phyloP scores from a whole-genome alignment of 2,113 vertebrate genomes.

The Ariopsis seemanni region DNA sequence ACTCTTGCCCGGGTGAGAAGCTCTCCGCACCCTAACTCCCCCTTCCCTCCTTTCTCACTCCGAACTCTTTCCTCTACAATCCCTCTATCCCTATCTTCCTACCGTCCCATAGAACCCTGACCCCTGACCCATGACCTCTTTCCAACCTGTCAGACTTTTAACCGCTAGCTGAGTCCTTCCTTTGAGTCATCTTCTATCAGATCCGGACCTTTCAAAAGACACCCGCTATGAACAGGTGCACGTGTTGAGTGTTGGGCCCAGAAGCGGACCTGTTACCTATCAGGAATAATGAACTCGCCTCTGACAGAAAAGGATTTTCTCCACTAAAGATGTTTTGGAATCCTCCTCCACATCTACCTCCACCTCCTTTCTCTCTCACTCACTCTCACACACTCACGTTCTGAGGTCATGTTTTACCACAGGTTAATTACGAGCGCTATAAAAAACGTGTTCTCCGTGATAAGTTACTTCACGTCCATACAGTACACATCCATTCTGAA shows the following conservation, averaged over 20 bases:
- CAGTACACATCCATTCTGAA: slow-evolving; percentile 28
- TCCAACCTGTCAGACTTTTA: slow-evolving; percentile 63
- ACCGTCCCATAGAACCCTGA: background rate
- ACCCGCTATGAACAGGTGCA: slow-evolving; percentile 84
- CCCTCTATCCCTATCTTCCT: background rate
- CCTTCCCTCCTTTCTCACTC: slow-evolving; percentile 14
- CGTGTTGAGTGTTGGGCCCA: slow-evolving; percentile 61
- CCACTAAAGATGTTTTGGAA: background rate
- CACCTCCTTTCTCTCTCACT: background rate
- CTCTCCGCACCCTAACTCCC: slow-evolving; percentile 45
- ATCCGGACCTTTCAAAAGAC: slow-evolving; percentile 39
- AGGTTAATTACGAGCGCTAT: slow-evolving; percentile 28
- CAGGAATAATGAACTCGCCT: slow-evolving; percentile 44
- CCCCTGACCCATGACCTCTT: slow-evolving; percentile 65
- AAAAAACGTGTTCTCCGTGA: slow-evolving; percentile 31
- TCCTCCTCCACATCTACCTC: background rate
- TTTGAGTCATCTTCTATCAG: slow-evolving; percentile 1
- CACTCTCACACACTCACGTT: background rate
- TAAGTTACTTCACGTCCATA: slow-evolving; percentile 15
- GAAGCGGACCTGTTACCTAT: slow-evolving; percentile 62
- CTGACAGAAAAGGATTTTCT: slow-evolving; percentile 22
- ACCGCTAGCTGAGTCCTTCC: slow-evolving; percentile 5
- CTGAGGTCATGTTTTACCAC: slow-evolving; percentile 19
- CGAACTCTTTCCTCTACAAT: background rate
- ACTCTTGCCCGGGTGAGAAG: slow-evolving; percentile 97